These are phyloP conservation scores for Phoenicopterus ruber DNA, from an alignment of 2,113 vertebrate genomes.

Conservation along the genomic window DNA sequence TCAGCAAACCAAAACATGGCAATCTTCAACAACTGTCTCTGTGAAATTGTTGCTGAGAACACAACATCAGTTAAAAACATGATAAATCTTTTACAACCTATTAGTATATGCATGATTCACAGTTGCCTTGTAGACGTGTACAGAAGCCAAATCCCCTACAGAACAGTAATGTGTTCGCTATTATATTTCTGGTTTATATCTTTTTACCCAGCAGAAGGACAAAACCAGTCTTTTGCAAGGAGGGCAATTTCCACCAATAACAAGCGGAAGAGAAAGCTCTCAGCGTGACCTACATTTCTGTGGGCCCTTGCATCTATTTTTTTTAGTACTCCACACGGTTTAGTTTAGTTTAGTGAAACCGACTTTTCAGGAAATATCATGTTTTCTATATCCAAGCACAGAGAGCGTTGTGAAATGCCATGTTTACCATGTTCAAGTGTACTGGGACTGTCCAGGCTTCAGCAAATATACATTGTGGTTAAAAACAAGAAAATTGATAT, in stretches of 20 bases:
- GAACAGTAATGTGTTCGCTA: background rate
- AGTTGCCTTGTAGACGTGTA: background rate
- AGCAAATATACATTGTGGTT: slow-evolving; percentile 26
- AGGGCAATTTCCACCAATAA: background rate
- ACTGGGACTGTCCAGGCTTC: slow-evolving; percentile 6
- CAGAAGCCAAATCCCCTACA: background rate
- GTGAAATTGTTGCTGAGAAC: background rate
- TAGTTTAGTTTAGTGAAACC: background rate
- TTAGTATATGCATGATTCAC: background rate
- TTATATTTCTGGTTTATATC: background rate
- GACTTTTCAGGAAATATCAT: slow-evolving; percentile 21
- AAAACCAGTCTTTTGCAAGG: background rate
- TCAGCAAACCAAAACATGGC: background rate
- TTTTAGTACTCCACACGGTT: background rate
- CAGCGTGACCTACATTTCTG: background rate
- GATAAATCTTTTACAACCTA: background rate
- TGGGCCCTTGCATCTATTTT: background rate
- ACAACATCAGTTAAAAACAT: background rate
- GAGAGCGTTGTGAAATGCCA: background rate
- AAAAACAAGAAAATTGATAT: slow-evolving; percentile 10
- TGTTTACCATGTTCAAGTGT: slow-evolving; percentile 10
- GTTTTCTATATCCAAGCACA: background rate
- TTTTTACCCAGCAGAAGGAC: background rate
- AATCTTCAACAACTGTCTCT: background rate
- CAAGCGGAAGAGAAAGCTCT: background rate